phyloP scores from a whole-genome alignment of 2,797 vertebrate genomes.

The Sebastolobus alascanus region DNA sequence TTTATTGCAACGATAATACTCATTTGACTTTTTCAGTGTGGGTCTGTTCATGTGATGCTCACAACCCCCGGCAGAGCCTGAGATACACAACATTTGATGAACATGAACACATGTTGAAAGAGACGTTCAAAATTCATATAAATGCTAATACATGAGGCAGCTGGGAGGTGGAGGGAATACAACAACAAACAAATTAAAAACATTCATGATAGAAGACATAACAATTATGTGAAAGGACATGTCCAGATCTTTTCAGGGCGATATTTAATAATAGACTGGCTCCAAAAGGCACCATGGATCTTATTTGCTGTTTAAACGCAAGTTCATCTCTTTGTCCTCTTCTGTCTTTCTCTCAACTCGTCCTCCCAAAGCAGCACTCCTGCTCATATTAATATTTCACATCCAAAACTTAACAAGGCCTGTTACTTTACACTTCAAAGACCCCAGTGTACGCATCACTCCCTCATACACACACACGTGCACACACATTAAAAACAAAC shows the following conservation, averaged over 20 bases:
- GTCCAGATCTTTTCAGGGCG: neutral
- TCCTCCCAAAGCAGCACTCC: slow-evolving; percentile 56
- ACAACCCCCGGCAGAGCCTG: neutral
- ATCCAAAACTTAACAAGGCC: slow-evolving; percentile 69
- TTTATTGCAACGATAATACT: neutral
- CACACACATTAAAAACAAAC: neutral
- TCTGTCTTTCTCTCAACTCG: slow-evolving; percentile 11
- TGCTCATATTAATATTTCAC: slow-evolving; percentile 77
- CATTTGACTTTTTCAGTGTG: neutral
- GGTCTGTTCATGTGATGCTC: neutral
- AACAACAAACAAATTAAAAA: neutral
- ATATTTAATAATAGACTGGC: slow-evolving; percentile 1
- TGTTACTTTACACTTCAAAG: slow-evolving; percentile 80
- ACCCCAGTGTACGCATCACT: slow-evolving; percentile 54
- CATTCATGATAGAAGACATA: neutral
- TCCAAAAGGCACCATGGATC: neutral
- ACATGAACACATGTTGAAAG: neutral
- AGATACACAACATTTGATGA: neutral
- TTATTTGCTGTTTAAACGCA: slow-evolving; percentile 42
- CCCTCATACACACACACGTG: slow-evolving; percentile 23
- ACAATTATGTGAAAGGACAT: neutral
- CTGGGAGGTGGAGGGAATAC: neutral
- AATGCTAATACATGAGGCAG: neutral
- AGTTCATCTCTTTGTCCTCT: slow-evolving; percentile 19
- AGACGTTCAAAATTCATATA: neutral